Conservation (phyloP, 1,140 invertebrate species). For the Drosophila teissieri region DNA sequence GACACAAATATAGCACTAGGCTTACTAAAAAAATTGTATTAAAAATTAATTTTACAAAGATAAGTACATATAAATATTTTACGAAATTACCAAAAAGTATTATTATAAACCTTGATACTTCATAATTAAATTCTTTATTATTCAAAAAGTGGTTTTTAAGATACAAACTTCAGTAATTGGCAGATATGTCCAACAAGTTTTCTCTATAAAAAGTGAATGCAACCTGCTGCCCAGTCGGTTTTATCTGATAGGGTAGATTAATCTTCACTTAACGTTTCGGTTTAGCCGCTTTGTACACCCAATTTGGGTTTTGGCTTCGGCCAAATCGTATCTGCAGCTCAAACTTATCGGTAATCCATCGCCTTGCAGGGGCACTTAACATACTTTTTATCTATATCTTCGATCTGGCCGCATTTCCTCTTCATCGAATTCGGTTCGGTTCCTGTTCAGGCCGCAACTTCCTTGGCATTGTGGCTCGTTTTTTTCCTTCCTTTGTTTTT, state of each 20-base stretch:
- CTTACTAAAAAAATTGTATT: no score
- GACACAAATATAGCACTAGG: no score
- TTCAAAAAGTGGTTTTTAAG: no score
- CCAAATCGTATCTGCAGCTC: slow-evolving; percentile 25
- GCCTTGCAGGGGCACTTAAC: slow-evolving; percentile 30
- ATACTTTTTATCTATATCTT: slow-evolving; percentile 39
- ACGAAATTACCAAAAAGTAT: no score
- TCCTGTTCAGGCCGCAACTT: slow-evolving; percentile 57
- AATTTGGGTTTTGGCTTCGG: slow-evolving; percentile 57
- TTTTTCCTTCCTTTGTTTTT: slow-evolving; percentile 2
- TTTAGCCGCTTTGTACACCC: slow-evolving; percentile 31
- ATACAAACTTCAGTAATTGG: no score
- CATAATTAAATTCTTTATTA: no score
- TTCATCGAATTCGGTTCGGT: slow-evolving; percentile 6
- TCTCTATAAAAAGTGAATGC: no score
- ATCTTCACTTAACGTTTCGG: slow-evolving; percentile 27
- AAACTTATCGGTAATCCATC: slow-evolving; percentile 51
- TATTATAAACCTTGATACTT: no score
- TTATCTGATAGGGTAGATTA: slow-evolving; percentile 1
- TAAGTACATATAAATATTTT: no score
- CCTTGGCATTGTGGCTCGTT: slow-evolving; percentile 68
- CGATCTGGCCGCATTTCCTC: slow-evolving; percentile 53
- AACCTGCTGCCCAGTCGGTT: background rate
- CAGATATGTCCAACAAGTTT: no score
- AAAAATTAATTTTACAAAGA: no score